These are phyloP conservation scores for Ctenoplectra terminalis DNA, from an alignment of 1,140 invertebrate genomes.

Conservation along the genomic window DNA sequence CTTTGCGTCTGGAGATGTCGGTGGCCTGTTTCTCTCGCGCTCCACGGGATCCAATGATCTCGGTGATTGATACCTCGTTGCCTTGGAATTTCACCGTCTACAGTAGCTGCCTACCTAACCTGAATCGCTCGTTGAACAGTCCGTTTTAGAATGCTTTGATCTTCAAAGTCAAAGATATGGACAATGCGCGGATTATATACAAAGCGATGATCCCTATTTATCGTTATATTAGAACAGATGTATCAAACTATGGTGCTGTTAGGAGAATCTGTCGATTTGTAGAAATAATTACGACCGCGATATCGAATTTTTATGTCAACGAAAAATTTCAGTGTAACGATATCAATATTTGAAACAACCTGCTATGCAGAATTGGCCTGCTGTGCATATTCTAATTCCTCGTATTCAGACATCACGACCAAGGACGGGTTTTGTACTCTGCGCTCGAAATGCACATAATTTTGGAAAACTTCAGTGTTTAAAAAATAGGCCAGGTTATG, in stretches of 20 bases:
- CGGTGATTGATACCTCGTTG: conserved; percentile 26
- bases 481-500: conserved; percentile 5
- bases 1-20: neutral
- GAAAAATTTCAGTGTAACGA: neutral
- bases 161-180: neutral
- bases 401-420: neutral
- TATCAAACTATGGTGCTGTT: too few species aligned
- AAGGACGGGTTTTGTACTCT: neutral
- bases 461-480: neutral
- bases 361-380: neutral
- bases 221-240: neutral
- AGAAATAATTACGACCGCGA: neutral
- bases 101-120: neutral
- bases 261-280: too few species aligned
- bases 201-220: neutral
- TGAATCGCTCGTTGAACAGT: neutral
- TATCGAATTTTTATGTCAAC: neutral
- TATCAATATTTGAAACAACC: neutral
- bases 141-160: conserved; percentile 7
- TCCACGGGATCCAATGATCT: conserved; percentile 14
- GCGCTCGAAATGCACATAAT: neutral
- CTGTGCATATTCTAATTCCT: neutral
- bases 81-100: neutral
- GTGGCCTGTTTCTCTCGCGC: conserved; percentile 11
- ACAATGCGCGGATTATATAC: neutral